Evolutionary conservation across 2,797 vertebrate species (phyloP), one percentile per base, ranked within the genome.

Genomic region (Leptodactylus fallax): DNA sequence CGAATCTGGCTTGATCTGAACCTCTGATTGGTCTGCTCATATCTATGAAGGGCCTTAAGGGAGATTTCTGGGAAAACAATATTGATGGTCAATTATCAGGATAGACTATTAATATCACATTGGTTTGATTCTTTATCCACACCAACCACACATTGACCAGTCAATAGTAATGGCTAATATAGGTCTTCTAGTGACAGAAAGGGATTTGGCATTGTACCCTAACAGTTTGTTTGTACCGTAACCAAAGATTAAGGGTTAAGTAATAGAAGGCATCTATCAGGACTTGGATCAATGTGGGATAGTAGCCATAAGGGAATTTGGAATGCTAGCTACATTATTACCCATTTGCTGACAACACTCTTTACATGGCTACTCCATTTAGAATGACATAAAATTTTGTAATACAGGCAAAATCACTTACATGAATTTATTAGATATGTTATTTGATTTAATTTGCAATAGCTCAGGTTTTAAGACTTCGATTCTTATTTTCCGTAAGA

Each of bases 171-270:
- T 8, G 36, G 7, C 12, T 27, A n/a, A 14, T 13, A 67, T 11
- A 67, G 23, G 36, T 36, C 36, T 36, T 36, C 36, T 36, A 36
- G 36, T 36, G 36, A 13, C 23, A 53, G 51, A 12, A 53, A 21
- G 8, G 19, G 45, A 49, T 2, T 51, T 49, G 45, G 71, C 45
- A 74, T 51, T 49, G 3, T 49, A n/a, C 71, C 45, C 47, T 74
- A 1, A 74, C 45, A 72, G 9, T 47, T 49, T n/a, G 17, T n/a
- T 49, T 51, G 11, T n/a, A 51, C 19, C 6, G 8, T 76, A 49
- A n/a, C 72, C 67, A 71, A 67, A 36, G 67, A 71, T 45, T 12
- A 36, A n/a, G 72, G 72, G 72, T 76, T 76, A 76, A 76, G 72
- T 76, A 76, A 51, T 76, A 6, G 9, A 21, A n/a, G 19, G 1